Evolutionary conservation across 2,888 invertebrate species (phyloP).

Genomic region (Callinectes sapidus): DNA sequence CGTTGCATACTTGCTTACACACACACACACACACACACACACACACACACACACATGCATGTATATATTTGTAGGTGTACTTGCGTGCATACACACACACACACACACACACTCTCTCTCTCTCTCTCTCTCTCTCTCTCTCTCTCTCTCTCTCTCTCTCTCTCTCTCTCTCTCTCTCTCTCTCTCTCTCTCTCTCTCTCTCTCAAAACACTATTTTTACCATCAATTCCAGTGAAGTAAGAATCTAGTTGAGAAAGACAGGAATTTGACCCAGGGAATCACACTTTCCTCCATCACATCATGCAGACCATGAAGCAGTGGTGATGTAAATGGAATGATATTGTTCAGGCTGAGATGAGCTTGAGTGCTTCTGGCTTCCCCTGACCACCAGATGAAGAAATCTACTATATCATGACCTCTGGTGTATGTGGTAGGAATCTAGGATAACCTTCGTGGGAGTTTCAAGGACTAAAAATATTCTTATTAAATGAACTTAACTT

Average conservation of each 20-base stretch:
- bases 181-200: conserved; percentile 53
- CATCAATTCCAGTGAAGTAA: no score
- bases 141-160: conserved; percentile 54
- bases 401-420: not conserved
- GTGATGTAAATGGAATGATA: not conserved
- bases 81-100: no score
- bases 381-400: not conserved
- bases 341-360: not conserved
- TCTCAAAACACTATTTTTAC: not conserved
- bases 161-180: conserved; percentile 56
- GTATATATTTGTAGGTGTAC: no score
- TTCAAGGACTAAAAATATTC: not conserved
- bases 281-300: not conserved
- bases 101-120: no score
- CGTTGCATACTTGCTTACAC: not conserved
- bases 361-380: not conserved
- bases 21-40: not conserved
- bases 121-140: conserved; percentile 10
- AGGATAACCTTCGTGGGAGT: not conserved
- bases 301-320: not conserved
- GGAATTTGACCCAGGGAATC: not conserved
- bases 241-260: no score
- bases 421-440: not conserved
- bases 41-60: not conserved
- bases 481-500: not conserved